Conservation (phyloP, 1,140 invertebrate genomes). For the Aphelinus certus region DNA sequence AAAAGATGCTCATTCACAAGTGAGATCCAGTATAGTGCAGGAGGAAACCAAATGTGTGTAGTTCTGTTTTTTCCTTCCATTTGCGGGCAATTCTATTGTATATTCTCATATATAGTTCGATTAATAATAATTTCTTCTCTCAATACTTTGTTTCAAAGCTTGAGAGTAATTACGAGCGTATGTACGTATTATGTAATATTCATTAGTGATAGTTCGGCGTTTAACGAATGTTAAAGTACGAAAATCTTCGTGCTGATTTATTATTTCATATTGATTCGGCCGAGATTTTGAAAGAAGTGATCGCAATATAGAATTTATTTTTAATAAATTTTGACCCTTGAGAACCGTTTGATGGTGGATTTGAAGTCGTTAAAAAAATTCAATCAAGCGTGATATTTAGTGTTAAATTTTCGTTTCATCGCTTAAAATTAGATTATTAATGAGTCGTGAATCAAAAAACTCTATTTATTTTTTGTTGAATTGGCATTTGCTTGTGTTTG, state of each 20-base stretch:
- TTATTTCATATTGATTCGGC: slow-evolving; percentile 5
- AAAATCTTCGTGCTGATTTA: slow-evolving; percentile 11
- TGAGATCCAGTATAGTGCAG: neutral
- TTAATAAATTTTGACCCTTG: neutral
- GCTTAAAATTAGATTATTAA: no score
- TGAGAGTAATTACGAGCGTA: neutral
- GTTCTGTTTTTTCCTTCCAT: neutral
- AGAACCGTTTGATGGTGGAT: neutral
- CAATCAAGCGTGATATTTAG: no score
- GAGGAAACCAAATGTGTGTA: slow-evolving; percentile 26
- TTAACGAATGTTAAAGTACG: slow-evolving; percentile 1
- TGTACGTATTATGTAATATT: slow-evolving; percentile 8
- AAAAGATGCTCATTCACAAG: slow-evolving; percentile 5
- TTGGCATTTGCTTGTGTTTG: no score
- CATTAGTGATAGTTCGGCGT: neutral
- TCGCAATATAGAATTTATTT: neutral
- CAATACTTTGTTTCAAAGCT: neutral
- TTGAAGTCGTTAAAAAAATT: neutral
- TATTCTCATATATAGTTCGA: slow-evolving; percentile 3
- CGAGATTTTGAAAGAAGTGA: neutral
- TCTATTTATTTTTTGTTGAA: no score
- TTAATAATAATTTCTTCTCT: neutral
- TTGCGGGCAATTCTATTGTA: slow-evolving; percentile 11
- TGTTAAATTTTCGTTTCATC: no score
- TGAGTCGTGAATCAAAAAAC: no score